Percentiles rank a stretch among this genome's conserved stretches.
These are phyloP conservation scores for Nemurella pictetii DNA, from an alignment of 2,888 invertebrate species.

Conservation along the genomic window DNA sequence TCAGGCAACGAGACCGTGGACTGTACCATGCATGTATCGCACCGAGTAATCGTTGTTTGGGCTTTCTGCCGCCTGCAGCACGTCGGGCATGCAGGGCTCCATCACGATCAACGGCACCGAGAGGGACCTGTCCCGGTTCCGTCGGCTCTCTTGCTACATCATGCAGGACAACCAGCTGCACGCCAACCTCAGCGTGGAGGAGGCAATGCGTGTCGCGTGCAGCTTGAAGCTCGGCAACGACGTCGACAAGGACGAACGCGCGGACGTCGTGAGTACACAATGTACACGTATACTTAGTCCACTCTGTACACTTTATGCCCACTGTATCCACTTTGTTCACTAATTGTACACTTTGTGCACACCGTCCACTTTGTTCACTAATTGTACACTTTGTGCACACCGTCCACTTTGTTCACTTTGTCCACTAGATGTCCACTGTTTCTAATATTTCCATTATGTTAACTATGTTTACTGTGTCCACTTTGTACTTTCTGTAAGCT, in stretches of 20 bases:
- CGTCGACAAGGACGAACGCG: slow-evolving; percentile 70
- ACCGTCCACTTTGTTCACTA: not conserved
- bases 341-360: not conserved
- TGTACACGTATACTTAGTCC: not conserved
- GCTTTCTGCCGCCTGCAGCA: slow-evolving; percentile 56
- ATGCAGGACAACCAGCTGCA: slow-evolving; percentile 95
- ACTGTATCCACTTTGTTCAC: not conserved
- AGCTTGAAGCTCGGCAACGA: slow-evolving; percentile 82
- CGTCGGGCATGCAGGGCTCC: slow-evolving; percentile 77
- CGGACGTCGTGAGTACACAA: slow-evolving; percentile 74
- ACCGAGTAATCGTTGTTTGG: too few relatives aligned
- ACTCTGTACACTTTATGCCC: slow-evolving; percentile 9
- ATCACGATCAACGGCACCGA: slow-evolving; percentile 84
- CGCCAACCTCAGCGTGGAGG: slow-evolving; percentile 88
- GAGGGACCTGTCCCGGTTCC: slow-evolving; percentile 81
- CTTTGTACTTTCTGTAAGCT: too few relatives aligned
- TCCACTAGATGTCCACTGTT: too few relatives aligned
- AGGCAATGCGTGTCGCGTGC: slow-evolving; percentile 92
- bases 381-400: not conserved
- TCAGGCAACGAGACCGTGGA: too few relatives aligned
- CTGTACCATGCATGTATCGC: too few relatives aligned
- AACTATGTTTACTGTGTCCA: too few relatives aligned
- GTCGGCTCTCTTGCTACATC: slow-evolving; percentile 93
- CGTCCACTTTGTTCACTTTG: too few relatives aligned
- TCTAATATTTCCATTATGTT: too few relatives aligned